Evolutionary conservation across 1,140 invertebrate genomes (phyloP), one percentile per base, ranked within the genome.

Genomic region (Elymnias hypermnestra): DNA sequence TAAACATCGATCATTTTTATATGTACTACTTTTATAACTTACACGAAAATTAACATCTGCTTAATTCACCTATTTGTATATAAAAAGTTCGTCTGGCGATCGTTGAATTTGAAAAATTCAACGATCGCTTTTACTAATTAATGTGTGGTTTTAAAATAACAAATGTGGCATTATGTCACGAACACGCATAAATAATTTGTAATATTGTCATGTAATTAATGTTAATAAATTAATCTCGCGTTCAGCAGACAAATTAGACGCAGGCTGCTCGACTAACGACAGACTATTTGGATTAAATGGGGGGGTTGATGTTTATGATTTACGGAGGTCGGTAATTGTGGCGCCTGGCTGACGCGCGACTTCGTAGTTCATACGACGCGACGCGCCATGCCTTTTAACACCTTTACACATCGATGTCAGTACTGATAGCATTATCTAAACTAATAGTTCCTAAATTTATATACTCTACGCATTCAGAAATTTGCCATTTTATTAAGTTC

Each of bases 261-360:
- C 81, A 77, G 71, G 68, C 74, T 83, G 81, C 73, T 77, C 74
- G 66, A 72, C 77, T 85, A 85, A 85, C 76, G 81, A 83, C 73
- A 67, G 77, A 85, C 78, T 82, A 83, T 85, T 85, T 74, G 76
- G 73, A 76, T 83, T 83, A 83, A 85, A 85, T 83, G 78, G 81
- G 56, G 29, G 77, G 78, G 73, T 76, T 82, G 76, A 79, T 85
- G 81, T 83, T 85, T 85, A 85, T 85, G 81, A 85, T 85, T 83
- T 81, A 84, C 81, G 77, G 74, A 67, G 72, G 70, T 54, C 57
- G 68, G 66, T 70, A 83, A 82, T 81, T 78, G 72, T 68, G 81
- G 77, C 81, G 81, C 76, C 81, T 51, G 67, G 41, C 58, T 61
- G 76, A 63, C 76, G 78, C 66, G 76, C 67, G 59, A 54, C 55